A percentile compares a stretch with the other conserved stretches of the same genome.
Evolutionary conservation across 2,888 invertebrate species (phyloP).

Genomic region (Cheilosia impressa): DNA sequence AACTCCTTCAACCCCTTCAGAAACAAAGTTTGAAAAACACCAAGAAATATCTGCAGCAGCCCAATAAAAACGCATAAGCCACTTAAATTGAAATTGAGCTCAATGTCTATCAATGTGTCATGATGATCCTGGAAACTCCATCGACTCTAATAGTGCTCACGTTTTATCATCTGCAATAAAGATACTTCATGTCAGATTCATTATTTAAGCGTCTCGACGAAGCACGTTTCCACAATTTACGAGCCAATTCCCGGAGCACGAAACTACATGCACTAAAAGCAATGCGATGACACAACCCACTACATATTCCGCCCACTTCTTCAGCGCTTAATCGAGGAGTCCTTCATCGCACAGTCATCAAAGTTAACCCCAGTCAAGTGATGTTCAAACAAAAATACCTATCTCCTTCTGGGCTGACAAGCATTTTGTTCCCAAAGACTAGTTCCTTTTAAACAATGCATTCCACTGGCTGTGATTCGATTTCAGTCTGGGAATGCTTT

Average conservation of each 20-base stretch:
- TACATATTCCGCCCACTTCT: not conserved
- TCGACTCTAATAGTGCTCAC: constrained; percentile 9
- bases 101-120: not conserved
- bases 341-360: not conserved
- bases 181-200: constrained; percentile 7
- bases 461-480: constrained; percentile 13
- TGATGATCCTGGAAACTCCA: not conserved
- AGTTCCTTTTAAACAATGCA: not conserved
- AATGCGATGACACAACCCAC: constrained; percentile 1
- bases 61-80: too few relatives aligned
- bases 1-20: too few relatives aligned
- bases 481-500: constrained; percentile 47
- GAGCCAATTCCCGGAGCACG: constrained; percentile 13
- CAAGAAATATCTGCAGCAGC: too few relatives aligned
- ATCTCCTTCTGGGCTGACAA: not conserved
- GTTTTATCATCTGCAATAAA: constrained; percentile 25
- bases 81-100: not conserved
- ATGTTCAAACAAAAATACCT: not conserved
- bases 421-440: not conserved
- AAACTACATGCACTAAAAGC: constrained; percentile 9
- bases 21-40: too few relatives aligned
- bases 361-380: constrained; percentile 1
- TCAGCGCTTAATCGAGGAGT: constrained; percentile 5
- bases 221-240: constrained; percentile 18
- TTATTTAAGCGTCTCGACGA: constrained; percentile 1